Base-by-base conservation (phyloP, 2,797 vertebrate genomes). In the Typhlichthys subterraneus region DNA sequence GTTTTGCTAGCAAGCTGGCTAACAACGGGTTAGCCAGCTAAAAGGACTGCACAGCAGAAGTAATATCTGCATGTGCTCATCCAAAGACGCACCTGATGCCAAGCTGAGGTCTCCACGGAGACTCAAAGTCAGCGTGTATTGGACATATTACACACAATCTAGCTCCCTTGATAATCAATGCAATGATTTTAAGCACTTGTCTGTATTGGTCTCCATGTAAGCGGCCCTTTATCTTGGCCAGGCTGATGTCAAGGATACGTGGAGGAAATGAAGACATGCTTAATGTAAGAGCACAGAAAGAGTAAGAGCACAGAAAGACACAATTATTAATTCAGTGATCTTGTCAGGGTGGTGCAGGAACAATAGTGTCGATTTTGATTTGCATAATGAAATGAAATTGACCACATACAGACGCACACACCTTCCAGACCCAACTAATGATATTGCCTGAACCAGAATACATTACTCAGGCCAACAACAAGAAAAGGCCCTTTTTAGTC, bases 311-410 rank as follows among this genome's bases (percentile, higher is more conserved):
- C 7, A 67, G 70, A 68, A 73, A 71, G 14, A 65, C 72, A 70
- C 67, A 65, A 77, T 86, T 63, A 83, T 80, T 59, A 69, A 87
- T 88, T 85, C 70, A 74, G 80, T 65, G 59, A 83, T 80, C 73
- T 12, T 68, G 64, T 15, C 75, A 57, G 57, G 61, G 59, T 71
- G 57, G 76, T 74, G 60, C 4, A 45, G 75, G 77, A 81, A 81
- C 78, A 84, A 86, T 74, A 76, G 77, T 75, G 73, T 65, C 60
- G 4, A 31, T 14, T 13, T 12, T 79, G 58, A 79, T 87, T 86
- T 82, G 70, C 82, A 82, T 88, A 87, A 87, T 86, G 63, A 88
- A 83, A 71, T 80, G 63, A 75, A 85, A 86, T 67, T 81, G 81
- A 89, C 72, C 81, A 49, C 53, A 17, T 45, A 64, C 52, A 33